phyloP scores from a whole-genome alignment of 2,888 invertebrate species.

The Silvanus unidentatus region DNA sequence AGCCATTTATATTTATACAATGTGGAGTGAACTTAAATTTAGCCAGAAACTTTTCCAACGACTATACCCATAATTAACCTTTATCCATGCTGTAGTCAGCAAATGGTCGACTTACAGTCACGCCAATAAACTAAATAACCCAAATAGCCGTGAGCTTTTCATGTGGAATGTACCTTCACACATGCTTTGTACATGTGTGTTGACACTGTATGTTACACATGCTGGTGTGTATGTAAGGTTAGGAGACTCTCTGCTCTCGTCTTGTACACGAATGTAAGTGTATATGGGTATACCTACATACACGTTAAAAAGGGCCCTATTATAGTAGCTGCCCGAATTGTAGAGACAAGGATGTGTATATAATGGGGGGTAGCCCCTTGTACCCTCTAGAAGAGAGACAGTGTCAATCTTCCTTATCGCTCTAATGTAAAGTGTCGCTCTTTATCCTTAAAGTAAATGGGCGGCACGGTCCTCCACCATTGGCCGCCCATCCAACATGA shows the following conservation, averaged over 20 bases:
- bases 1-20: slow-evolving; percentile 16
- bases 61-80: slow-evolving; percentile 37
- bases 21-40: slow-evolving; percentile 25
- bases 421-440: slow-evolving; percentile 41
- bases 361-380: slow-evolving; percentile 12
- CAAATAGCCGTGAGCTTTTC: slow-evolving; percentile 11
- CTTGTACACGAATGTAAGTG: slow-evolving; percentile 24
- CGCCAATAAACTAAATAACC: slow-evolving; percentile 26
- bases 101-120: slow-evolving; percentile 33
- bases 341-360: slow-evolving; percentile 40
- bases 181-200: slow-evolving; percentile 45
- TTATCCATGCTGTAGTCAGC: slow-evolving; percentile 34
- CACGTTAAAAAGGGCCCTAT: slow-evolving; percentile 44
- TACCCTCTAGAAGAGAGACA: slow-evolving; percentile 26
- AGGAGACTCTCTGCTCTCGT: slow-evolving; percentile 21
- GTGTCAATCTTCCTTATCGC: slow-evolving; percentile 34
- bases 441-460: slow-evolving; percentile 46
- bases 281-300: slow-evolving; percentile 32
- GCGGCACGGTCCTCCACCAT: slow-evolving; percentile 31
- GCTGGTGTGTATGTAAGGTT: slow-evolving; percentile 44
- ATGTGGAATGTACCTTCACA: slow-evolving; percentile 41
- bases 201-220: slow-evolving; percentile 46
- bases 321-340: slow-evolving; percentile 41
- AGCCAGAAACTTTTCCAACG: slow-evolving; percentile 28
- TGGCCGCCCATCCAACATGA: slow-evolving; percentile 27